phyloP scores from a whole-genome alignment of 2,797 vertebrate species.

The Graptemys geographica region DNA sequence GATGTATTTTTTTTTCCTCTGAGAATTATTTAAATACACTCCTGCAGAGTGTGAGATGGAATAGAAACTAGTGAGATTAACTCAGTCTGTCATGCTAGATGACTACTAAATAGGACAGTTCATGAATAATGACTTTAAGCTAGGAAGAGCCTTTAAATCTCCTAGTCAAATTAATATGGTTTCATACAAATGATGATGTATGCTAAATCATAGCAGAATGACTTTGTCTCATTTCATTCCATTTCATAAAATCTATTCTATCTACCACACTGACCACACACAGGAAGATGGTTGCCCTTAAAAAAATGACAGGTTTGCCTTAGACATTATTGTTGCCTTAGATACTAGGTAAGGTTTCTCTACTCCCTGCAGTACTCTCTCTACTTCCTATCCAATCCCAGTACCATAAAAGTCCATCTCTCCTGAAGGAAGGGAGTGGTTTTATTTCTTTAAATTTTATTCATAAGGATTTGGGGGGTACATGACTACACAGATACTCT shows the following conservation, averaged over 20 bases:
- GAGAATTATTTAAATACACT: neutral
- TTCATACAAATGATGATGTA: neutral
- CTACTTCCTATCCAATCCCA: neutral
- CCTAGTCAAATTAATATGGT: neutral
- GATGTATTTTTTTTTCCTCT: neutral
- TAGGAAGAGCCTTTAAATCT: conserved; percentile 1
- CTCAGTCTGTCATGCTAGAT: neutral
- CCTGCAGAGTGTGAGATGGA: neutral
- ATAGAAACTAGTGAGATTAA: conserved; percentile 11
- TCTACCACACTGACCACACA: conserved; percentile 33
- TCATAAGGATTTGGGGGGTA: neutral
- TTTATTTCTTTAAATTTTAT: neutral
- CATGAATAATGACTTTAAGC: neutral
- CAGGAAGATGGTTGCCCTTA: conserved; percentile 21
- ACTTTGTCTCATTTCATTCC: conserved; percentile 54
- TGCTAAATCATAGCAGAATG: conserved; percentile 1
- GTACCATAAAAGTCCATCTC: neutral
- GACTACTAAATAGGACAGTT: neutral
- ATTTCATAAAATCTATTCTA: conserved; percentile 22
- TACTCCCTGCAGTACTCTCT: neutral
- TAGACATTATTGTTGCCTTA: neutral
- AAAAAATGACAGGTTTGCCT: neutral
- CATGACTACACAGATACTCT: neutral
- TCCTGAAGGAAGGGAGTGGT: neutral
- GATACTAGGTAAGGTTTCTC: conserved; percentile 33